These are phyloP conservation scores for Crocallis elinguaria DNA, from an alignment of 2,888 invertebrate genomes.

Conservation along the genomic window DNA sequence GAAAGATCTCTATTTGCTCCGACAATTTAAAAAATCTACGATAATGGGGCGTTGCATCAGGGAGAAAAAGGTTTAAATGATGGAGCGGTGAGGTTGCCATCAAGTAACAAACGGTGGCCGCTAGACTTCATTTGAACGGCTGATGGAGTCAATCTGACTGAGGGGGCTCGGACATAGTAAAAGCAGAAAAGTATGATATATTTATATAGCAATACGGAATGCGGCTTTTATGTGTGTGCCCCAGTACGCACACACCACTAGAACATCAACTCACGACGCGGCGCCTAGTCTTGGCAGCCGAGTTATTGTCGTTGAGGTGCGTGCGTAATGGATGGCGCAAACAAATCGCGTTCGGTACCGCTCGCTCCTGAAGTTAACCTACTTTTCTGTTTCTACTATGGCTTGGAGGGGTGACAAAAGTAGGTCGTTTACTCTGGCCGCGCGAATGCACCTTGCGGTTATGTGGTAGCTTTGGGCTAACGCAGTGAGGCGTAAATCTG, in stretches of 20 bases:
- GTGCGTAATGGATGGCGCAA: too few species aligned
- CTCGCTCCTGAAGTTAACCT: too few species aligned
- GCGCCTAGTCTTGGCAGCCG: too few species aligned
- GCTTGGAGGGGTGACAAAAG: slow-evolving; percentile 46
- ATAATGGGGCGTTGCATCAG: slow-evolving; percentile 21
- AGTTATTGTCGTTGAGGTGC: too few species aligned
- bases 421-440: slow-evolving; percentile 47
- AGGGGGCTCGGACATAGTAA: slow-evolving; percentile 31
- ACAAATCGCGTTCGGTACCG: too few species aligned
- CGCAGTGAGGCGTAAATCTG: not conserved
- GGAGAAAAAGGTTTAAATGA: slow-evolving; percentile 26
- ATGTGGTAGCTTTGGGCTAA: not conserved
- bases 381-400: too few species aligned
- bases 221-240: too few species aligned
- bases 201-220: too few species aligned
- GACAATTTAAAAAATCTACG: slow-evolving; percentile 5
- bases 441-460: slow-evolving; percentile 42
- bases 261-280: too few species aligned
- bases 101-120: slow-evolving; percentile 34
- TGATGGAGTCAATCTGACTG: slow-evolving; percentile 51
- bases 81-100: slow-evolving; percentile 10
- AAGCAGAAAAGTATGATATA: too few species aligned
- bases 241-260: too few species aligned
- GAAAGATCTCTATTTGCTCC: slow-evolving; percentile 15
- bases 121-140: slow-evolving; percentile 44